These are phyloP conservation scores for Oncorhynchus gorbuscha DNA, from an alignment of 2,113 vertebrate genomes.

Conservation along the genomic window DNA sequence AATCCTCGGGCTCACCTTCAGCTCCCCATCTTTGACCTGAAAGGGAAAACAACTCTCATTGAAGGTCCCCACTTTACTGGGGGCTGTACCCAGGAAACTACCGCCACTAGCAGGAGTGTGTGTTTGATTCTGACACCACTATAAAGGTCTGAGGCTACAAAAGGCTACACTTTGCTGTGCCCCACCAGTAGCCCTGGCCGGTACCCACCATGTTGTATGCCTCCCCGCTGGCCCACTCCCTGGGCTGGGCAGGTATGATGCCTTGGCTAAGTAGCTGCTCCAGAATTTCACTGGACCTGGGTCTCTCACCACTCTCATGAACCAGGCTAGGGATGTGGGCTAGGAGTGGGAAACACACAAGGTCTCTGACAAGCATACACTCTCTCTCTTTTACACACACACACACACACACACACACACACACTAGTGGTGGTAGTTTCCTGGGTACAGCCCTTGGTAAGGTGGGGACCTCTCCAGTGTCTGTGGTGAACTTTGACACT, in stretches of 20 bases:
- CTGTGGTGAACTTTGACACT: slow-evolving; percentile 68
- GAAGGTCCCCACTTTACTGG: too few relatives aligned
- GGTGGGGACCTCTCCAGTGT: slow-evolving; percentile 39
- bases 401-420: background rate
- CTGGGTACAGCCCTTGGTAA: slow-evolving; percentile 51
- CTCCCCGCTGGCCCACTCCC: slow-evolving; percentile 59
- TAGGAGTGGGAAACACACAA: slow-evolving; percentile 13
- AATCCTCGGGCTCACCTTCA: slow-evolving; percentile 64
- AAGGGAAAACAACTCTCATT: slow-evolving; percentile 21
- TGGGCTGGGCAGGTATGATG: slow-evolving; percentile 75
- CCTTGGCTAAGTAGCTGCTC: slow-evolving; percentile 82
- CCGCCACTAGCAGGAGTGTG: too few relatives aligned
- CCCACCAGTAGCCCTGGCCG: background rate
- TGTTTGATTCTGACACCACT: too few relatives aligned
- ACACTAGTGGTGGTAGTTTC: slow-evolving; percentile 52
- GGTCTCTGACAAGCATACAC: background rate
- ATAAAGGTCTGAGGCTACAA: background rate
- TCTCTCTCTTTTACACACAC: background rate
- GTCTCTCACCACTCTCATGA: slow-evolving; percentile 58
- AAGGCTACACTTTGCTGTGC: background rate
- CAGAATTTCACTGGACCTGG: slow-evolving; percentile 79
- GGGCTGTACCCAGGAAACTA: too few relatives aligned
- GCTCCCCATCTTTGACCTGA: slow-evolving; percentile 73
- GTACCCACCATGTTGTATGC: slow-evolving; percentile 74
- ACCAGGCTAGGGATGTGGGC: slow-evolving; percentile 31